Conservation (phyloP, 2,797 vertebrate genomes). For the Aplochiton taeniatus region DNA sequence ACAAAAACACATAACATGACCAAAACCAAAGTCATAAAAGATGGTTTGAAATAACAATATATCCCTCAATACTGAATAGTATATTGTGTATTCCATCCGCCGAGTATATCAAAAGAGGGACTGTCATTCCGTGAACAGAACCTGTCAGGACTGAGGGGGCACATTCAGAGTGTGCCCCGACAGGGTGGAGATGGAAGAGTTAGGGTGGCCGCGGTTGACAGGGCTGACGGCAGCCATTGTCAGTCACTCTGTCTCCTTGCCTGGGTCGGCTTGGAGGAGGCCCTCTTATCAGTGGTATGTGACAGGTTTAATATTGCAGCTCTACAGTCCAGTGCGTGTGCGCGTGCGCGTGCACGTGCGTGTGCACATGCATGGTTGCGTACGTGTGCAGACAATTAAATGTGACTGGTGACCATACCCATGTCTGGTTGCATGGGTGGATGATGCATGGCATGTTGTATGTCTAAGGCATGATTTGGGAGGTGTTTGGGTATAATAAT, state of each 20-base stretch:
- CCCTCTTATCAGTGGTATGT: conserved; percentile 14
- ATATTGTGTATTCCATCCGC: not conserved
- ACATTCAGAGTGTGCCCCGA: not conserved
- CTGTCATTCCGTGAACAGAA: too few species aligned
- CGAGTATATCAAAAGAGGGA: too few species aligned
- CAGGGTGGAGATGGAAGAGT: not conserved
- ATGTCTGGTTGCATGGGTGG: not conserved
- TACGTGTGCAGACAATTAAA: too few species aligned
- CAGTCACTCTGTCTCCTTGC: conserved; percentile 5
- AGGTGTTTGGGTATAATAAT: not conserved
- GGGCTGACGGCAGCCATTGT: conserved; percentile 32
- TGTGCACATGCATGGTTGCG: conserved; percentile 1
- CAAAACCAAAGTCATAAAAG: not conserved
- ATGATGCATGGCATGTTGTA: conserved; percentile 38
- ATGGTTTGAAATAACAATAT: too few species aligned
- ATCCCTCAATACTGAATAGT: too few species aligned
- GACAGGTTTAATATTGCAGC: conserved; percentile 36
- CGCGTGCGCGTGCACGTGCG: not conserved
- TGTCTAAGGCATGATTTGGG: conserved; percentile 6
- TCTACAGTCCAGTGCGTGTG: not conserved
- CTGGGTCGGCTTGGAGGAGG: conserved; percentile 12
- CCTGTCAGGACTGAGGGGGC: conserved; percentile 11
- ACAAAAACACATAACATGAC: not conserved
- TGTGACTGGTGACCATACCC: not conserved
- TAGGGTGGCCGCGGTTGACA: conserved; percentile 28